Base-by-base conservation (phyloP, 1,140 invertebrate species). In the Drosophila auraria region DNA sequence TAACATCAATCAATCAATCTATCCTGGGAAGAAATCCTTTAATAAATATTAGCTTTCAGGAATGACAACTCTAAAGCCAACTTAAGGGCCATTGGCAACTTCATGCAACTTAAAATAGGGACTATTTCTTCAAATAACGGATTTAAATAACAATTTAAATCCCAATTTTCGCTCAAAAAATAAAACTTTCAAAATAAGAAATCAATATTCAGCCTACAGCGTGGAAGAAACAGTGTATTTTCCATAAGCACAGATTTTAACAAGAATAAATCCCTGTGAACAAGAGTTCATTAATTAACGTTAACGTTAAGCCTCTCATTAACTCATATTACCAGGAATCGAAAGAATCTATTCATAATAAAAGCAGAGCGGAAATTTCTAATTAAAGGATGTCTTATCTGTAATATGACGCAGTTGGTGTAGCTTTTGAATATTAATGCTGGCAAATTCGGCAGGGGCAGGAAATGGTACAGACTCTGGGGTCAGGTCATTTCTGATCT, bases 271-370 rank as follows among this genome's bases (percentile, higher is more conserved):
- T 11, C 8, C 20, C 11, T n/a, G 54, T 8, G 36, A 40, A 56
- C 33, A 56, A 56, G 36, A 56, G 33, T 23, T 23, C 17, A 20
- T 23, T 56, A 56, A 38, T 20, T 33, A 20, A 20, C 20, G 14
- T 14, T 14, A 15, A 23, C 33, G 20, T 40, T 40, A 56, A 40
- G 54, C 33, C 54, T 56, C 14, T 56, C 11, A 56, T 56, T 56
- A 56, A 40, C 33, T 2, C 33, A 56, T 40, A 56, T 56, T 40
- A 23, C 14, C 36, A 38, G 25, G 33, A 56, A 56, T 40, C 20
- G 36, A 56, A 40, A 23, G 33, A 56, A 56, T 56, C 33, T 14
- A 40, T 25, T 56, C 20, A 38, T 56, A 40, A 56, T 38, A 23
- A 56, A n/a, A 40, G 54, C 20, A 38, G 38, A 38, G 33, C 33